Evolutionary conservation across 2,113 vertebrate genomes (phyloP), one percentile per base, ranked within the genome.

Genomic region (Ceyx cyanopectus): DNA sequence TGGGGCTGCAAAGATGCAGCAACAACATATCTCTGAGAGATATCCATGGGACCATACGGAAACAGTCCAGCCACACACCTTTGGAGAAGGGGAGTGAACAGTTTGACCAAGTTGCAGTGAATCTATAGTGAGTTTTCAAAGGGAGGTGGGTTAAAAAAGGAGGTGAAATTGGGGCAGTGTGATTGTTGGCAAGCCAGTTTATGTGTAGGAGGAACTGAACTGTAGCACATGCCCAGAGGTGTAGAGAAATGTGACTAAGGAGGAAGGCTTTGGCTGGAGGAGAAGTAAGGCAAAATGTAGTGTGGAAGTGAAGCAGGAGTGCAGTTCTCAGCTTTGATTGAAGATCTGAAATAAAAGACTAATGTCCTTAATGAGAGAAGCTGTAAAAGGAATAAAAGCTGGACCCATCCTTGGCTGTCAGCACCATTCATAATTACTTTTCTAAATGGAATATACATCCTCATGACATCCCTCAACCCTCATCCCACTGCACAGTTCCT

Each of bases 161-260:
- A 68, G 9, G 5, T 7, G 2, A 51, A 48, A 15, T 14, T 32
- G 4, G 7, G 8, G 16, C n/a, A 34, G 13, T 1, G 0, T 68
- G 24, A 17, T 48, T 60, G 45, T 24, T 61, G 41, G 8, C 1
- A 3, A 53, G 17, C 7, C 24, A 19, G 15, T 66, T 37, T 61
- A 10, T 56, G 19, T 45, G 26, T 5, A 14, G 8, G 27, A 89
- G 29, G 23, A 79, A 27, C 13, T 0, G 0, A 15, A 37, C 1
- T 67, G 22, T 67, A 41, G n/a, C 40, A 1, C 12, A 3, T 8
- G 20, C 50, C 30, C 12, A 68, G 40, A 54, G 29, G 10, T 73
- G 60, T 57, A 8, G 10, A 37, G 27, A 74, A 86, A 56, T 3
- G 2, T 41, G 22, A 17, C 10, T 48, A 18, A 45, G 10, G 9